Base-by-base conservation (phyloP, 2,113 vertebrate genomes). In the Phodopus roborovskii region DNA sequence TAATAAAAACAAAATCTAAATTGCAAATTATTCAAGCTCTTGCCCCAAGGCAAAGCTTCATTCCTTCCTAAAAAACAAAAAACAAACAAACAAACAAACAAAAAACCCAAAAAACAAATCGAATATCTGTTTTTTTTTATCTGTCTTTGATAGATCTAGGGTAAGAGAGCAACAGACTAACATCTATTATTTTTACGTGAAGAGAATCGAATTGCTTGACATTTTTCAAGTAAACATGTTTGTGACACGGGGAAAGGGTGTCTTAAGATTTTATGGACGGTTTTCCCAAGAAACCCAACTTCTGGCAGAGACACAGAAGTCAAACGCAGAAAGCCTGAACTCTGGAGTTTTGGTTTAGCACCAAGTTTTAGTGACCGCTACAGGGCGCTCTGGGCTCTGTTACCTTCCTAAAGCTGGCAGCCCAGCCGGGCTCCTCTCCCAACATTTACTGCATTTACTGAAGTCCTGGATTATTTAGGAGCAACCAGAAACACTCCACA, bases 1-100 rank as follows among this genome's bases (percentile, higher is more conserved):
- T 97, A 96, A 97, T 98, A 97, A 68, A 83, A 89, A 81, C 56
- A 82, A 74, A 87, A 97, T 96, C 64, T 97, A 82, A 97, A 98
- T 96, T 96, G 94, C 95, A 97, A 97, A 98, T 94, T 91, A 88
- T 36, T 20, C 30, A 5, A 26, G 90, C 11, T 68, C 28, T 26
- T 39, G 90, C 64, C 82, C 17, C 77, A 88, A 58, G 62, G 58
- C 92, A 84, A 90, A n/a, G 60, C 13, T 91, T 77, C 92, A 82
- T 71, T 94, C 58, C 64, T 8, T 94, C 79, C 85, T 95, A 95
- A 89, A 91, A 97, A 94, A 94, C 95, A 90, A 93, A 53, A 53
- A 45, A 45, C 3, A 45, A 45, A 45, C 3, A 45, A 45, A 45
- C 3, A 45, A 45, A 45, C 3, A 45, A 45, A 45, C 3, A 45